These are phyloP conservation scores for Falco novaeseelandiae DNA, from an alignment of 2,797 vertebrate genomes.

Conservation along the genomic window DNA sequence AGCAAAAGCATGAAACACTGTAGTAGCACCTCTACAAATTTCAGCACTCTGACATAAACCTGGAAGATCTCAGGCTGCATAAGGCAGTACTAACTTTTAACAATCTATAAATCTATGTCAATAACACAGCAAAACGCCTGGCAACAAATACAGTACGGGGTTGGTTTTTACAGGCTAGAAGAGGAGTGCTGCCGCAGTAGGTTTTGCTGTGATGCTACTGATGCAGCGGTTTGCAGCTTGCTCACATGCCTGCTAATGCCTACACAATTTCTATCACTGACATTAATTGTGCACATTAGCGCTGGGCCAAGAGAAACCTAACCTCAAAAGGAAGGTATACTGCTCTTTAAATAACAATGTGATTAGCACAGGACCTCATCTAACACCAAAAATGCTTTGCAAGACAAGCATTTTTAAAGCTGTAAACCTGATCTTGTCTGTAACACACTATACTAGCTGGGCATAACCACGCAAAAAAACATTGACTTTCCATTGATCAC, in stretches of 20 bases:
- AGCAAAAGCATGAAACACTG: not conserved
- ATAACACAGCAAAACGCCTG: not conserved
- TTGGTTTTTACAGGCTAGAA: not conserved
- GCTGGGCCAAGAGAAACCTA: not conserved
- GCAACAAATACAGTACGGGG: not conserved
- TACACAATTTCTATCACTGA: not conserved
- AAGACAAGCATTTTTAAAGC: not conserved
- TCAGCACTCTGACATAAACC: not conserved
- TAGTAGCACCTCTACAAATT: not conserved
- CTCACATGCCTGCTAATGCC: accelerated
- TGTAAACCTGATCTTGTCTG: not conserved
- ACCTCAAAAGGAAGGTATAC: not conserved
- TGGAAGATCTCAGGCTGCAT: not conserved
- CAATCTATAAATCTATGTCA: not conserved
- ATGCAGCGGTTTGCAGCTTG: not conserved
- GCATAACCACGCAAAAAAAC: not conserved
- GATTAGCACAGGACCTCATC: not conserved
- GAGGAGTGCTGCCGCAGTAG: not conserved
- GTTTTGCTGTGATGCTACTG: not conserved
- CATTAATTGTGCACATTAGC: accelerated
- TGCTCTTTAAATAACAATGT: not conserved
- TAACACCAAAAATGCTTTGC: not conserved
- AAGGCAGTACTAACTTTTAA: not conserved
- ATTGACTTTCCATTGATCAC: not conserved
- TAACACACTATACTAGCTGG: not conserved